These are phyloP conservation scores for Callaeas wilsoni DNA, from an alignment of 2,113 vertebrate genomes.

Conservation along the genomic window DNA sequence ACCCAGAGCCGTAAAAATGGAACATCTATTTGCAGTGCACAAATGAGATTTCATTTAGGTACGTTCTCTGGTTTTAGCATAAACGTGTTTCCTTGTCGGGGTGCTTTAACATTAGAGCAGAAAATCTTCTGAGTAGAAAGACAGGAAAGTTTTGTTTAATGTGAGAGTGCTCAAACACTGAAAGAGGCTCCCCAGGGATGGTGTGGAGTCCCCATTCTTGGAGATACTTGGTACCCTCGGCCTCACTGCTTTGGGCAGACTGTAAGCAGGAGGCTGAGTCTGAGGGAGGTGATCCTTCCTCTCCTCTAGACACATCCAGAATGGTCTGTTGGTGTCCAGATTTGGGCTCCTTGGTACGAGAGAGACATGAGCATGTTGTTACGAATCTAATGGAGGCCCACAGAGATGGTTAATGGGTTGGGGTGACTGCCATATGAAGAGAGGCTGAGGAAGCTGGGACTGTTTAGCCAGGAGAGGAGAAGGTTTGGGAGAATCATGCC, in stretches of 20 bases:
- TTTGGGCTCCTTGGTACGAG: not conserved
- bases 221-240: not conserved
- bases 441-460: not conserved
- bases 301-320: not conserved
- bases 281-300: not conserved
- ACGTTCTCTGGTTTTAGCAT: not conserved
- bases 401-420: not conserved
- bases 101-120: not conserved
- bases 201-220: not conserved
- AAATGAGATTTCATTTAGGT: not conserved
- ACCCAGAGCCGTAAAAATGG: not conserved
- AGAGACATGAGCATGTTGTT: rapidly evolving
- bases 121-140: not conserved
- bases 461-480: not conserved
- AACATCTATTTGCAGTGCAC: not conserved
- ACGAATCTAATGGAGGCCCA: not conserved
- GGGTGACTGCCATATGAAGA: not conserved
- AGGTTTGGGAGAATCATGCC: not conserved
- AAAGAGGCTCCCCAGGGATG: not conserved
- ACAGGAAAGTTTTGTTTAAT: not conserved
- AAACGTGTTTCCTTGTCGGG: not conserved
- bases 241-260: not conserved
- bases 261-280: not conserved
- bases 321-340: not conserved
- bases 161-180: not conserved